phyloP scores from a whole-genome alignment of 2,888 invertebrate genomes.

The Tolmerus cingulatus region DNA sequence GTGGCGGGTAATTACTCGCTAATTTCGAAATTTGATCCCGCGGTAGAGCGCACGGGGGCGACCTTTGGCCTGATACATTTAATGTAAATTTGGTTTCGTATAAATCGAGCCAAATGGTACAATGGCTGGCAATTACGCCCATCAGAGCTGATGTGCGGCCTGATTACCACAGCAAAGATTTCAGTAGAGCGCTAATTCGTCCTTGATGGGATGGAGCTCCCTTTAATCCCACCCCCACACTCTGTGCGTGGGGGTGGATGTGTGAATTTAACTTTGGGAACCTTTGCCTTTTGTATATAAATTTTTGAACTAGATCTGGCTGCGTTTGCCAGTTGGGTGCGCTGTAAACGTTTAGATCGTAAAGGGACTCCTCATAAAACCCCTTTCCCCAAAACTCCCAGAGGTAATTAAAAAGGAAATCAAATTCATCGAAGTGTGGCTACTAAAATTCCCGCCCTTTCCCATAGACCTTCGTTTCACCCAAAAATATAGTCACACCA shows the following conservation, averaged over 20 bases:
- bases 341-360: background rate
- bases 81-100: background rate
- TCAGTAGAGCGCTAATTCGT: background rate
- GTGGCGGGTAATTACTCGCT: background rate
- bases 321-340: background rate
- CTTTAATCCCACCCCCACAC: background rate
- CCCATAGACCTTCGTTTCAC: background rate
- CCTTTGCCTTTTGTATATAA: background rate
- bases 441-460: background rate
- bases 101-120: background rate
- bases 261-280: background rate
- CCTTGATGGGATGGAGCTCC: background rate
- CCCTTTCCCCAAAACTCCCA: background rate
- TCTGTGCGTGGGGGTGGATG: background rate
- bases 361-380: background rate
- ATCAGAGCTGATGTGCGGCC: background rate
- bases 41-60: background rate
- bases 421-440: background rate
- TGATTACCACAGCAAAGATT: background rate
- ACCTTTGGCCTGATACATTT: background rate
- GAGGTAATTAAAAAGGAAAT: background rate
- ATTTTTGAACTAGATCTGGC: background rate
- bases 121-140: background rate
- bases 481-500: background rate
- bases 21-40: background rate